phyloP scores from a whole-genome alignment of 2,797 vertebrate genomes.

The Delichon dasypus region DNA sequence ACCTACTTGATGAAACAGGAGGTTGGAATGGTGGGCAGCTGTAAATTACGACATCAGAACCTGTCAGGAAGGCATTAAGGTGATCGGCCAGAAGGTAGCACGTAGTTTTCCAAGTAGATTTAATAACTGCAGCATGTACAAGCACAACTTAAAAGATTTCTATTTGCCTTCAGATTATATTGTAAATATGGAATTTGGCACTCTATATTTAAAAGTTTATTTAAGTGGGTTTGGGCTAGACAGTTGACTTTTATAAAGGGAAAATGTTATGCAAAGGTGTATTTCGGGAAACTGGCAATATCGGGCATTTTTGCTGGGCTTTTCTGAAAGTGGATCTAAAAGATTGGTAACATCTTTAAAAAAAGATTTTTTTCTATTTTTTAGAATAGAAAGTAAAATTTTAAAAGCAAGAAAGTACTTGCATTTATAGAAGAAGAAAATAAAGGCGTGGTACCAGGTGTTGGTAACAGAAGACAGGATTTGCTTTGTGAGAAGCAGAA shows the following conservation, averaged over 20 bases:
- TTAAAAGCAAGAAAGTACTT: background rate
- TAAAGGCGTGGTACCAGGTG: background rate
- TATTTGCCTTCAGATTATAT: constrained; percentile 72
- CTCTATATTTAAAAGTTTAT: constrained; percentile 62
- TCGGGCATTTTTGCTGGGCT: background rate
- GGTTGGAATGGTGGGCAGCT: constrained; percentile 78
- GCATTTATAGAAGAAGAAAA: background rate
- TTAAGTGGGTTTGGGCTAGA: constrained; percentile 47
- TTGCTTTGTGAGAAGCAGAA: background rate
- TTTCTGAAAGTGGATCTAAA: background rate
- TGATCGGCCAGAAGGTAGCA: constrained; percentile 24
- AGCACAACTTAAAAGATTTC: constrained; percentile 59
- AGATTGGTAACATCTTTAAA: background rate
- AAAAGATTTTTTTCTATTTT: background rate
- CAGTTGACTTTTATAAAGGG: constrained; percentile 29
- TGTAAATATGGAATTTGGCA: constrained; percentile 61
- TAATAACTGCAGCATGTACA: constrained; percentile 46
- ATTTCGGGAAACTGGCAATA: constrained; percentile 12
- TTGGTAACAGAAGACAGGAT: background rate
- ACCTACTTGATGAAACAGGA: constrained; percentile 27
- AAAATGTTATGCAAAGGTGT: constrained; percentile 8
- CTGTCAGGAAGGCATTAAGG: background rate
- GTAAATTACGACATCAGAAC: constrained; percentile 32
- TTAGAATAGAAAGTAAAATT: background rate
- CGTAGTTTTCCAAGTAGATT: constrained; percentile 11